These are phyloP conservation scores for Pissodes strobi DNA, from an alignment of 1,140 invertebrate species.

Conservation along the genomic window DNA sequence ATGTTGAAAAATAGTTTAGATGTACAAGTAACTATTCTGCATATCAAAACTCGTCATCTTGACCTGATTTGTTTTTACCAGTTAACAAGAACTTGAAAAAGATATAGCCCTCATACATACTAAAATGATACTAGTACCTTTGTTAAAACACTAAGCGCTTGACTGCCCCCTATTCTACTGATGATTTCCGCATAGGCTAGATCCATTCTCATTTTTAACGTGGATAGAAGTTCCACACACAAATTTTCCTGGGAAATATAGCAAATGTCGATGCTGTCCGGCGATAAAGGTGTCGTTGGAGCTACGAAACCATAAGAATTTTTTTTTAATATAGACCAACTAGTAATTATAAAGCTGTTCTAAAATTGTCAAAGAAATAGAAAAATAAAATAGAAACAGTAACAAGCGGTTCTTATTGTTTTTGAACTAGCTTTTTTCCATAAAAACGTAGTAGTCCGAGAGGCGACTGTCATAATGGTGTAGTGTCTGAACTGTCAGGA, in stretches of 20 bases:
- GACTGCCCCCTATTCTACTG: slow-evolving; percentile 48
- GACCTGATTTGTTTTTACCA: not conserved
- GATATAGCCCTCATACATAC: not conserved
- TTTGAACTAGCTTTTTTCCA: too few relatives aligned
- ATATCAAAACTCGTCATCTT: too few relatives aligned
- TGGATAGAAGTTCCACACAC: slow-evolving; percentile 51
- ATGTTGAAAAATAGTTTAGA: too few relatives aligned
- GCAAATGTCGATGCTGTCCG: slow-evolving; percentile 38
- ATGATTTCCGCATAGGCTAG: slow-evolving; percentile 53
- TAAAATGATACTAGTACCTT: slow-evolving; percentile 36
- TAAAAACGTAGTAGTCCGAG: too few relatives aligned
- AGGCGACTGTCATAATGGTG: too few relatives aligned
- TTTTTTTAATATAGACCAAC: not conserved
- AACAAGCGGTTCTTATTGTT: too few relatives aligned
- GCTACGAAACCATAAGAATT: slow-evolving; percentile 32
- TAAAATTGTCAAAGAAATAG: too few relatives aligned
- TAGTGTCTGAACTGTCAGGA: too few relatives aligned
- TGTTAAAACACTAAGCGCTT: slow-evolving; percentile 50
- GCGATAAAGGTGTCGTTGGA: slow-evolving; percentile 37
- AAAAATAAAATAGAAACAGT: too few relatives aligned
- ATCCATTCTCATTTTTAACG: slow-evolving; percentile 53
- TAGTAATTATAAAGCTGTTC: not conserved
- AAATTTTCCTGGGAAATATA: slow-evolving; percentile 46
- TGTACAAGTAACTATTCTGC: too few relatives aligned
- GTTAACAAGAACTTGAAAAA: not conserved